Conservation (phyloP, 2,888 invertebrate species). For the Branchellion lobata region DNA sequence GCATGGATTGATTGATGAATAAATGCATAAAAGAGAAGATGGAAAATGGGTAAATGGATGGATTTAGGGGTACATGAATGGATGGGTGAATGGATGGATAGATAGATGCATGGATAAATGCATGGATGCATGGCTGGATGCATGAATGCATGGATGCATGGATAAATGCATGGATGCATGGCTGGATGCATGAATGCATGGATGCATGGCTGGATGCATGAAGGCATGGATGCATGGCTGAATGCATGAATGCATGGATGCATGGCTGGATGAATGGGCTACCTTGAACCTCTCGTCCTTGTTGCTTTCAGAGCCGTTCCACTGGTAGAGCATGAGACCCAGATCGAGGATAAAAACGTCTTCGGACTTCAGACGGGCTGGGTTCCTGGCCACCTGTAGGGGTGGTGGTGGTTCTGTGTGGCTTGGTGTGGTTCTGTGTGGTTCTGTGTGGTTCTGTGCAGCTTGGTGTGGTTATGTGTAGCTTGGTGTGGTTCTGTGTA, state of each 20-base stretch:
- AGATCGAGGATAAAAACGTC: conserved; percentile 61
- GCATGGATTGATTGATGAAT: neutral
- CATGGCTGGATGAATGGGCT: neutral
- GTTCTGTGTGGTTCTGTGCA: no score
- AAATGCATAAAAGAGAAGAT: neutral
- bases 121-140: neutral
- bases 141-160: neutral
- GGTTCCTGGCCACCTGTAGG: conserved; percentile 48
- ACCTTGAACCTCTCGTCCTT: conserved; percentile 60
- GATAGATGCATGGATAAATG: neutral
- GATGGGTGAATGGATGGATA: neutral
- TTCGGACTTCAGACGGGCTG: conserved; percentile 53
- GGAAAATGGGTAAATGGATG: neutral
- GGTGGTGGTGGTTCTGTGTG: neutral
- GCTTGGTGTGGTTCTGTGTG: no score
- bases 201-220: neutral
- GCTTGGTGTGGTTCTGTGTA: no score
- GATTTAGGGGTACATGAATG: neutral
- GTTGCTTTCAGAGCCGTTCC: conserved; percentile 58
- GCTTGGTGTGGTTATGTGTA: no score
- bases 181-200: neutral
- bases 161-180: neutral
- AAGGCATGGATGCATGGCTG: neutral
- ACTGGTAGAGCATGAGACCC: conserved; percentile 57
- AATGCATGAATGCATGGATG: neutral